These are phyloP conservation scores for Muntiacus muntjak DNA, from an alignment of 2,113 vertebrate genomes.

Conservation along the genomic window DNA sequence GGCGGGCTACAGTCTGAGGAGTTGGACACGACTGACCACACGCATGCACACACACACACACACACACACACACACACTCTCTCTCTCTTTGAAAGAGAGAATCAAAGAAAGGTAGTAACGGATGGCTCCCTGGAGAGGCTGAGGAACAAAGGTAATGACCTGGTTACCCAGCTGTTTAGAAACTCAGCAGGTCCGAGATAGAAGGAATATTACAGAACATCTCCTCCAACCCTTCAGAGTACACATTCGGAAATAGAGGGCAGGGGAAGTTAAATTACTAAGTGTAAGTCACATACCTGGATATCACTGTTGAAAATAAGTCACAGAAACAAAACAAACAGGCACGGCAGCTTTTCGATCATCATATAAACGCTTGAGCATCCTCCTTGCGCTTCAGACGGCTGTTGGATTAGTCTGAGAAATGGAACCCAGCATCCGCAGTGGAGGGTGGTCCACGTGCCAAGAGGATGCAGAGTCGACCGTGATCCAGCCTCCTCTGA, in stretches of 20 bases:
- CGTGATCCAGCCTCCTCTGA: neutral
- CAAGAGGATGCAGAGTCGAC: neutral
- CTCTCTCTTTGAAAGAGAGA: neutral
- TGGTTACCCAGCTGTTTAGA: neutral
- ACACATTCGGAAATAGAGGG: neutral
- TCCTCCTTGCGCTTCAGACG: neutral
- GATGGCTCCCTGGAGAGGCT: neutral
- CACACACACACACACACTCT: too few species aligned
- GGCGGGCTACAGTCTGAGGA: neutral
- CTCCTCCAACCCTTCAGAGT: neutral
- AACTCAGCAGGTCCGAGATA: neutral
- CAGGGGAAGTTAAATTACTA: neutral
- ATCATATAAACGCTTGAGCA: neutral
- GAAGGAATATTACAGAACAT: neutral
- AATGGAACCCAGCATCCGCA: accelerated
- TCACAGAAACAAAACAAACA: neutral
- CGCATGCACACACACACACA: too few species aligned
- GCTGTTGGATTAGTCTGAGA: neutral
- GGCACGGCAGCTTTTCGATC: neutral
- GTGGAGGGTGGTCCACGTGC: neutral
- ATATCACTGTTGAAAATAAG: neutral
- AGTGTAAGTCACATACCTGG: neutral
- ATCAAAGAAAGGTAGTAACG: neutral
- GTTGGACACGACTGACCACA: neutral
- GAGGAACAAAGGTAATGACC: neutral